A percentile compares a stretch with the other conserved stretches of the same genome.
Evolutionary conservation across 2,113 vertebrate species (phyloP).

Genomic region (Anarhynchus alexandrinus): DNA sequence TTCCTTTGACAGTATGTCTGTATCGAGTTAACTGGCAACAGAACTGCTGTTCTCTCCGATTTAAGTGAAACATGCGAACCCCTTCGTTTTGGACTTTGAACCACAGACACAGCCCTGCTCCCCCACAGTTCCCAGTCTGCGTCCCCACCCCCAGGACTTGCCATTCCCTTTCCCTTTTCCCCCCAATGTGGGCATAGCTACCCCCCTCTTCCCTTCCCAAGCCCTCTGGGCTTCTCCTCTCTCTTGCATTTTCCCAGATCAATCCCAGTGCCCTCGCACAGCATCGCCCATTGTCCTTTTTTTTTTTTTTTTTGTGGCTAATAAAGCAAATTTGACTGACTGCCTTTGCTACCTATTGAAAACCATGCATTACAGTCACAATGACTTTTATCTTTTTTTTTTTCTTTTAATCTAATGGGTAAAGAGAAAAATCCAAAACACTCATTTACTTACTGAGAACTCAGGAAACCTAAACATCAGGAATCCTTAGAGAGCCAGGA

Average conservation of each 20-base stretch:
- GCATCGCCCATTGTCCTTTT: background rate
- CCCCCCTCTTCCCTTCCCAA: background rate
- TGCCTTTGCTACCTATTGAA: background rate
- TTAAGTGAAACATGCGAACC: background rate
- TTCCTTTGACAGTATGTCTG: conserved; percentile 40
- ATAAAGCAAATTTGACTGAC: background rate
- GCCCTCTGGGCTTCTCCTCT: background rate
- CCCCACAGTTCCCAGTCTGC: background rate
- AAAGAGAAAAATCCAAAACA: background rate
- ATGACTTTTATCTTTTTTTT: background rate
- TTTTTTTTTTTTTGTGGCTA: background rate
- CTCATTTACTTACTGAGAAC: background rate
- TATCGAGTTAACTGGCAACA: background rate
- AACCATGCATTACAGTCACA: background rate
- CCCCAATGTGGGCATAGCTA: rapidly evolving
- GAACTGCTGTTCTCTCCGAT: background rate
- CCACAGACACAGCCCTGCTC: background rate
- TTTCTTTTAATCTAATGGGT: background rate
- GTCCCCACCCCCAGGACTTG: background rate
- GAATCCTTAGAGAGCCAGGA: background rate
- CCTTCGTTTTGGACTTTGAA: background rate
- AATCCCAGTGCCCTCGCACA: background rate
- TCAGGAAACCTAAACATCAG: background rate
- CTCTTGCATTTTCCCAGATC: background rate
- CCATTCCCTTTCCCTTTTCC: background rate